These are phyloP conservation scores for Cygnus olor DNA, from an alignment of 2,797 vertebrate species.

Conservation along the genomic window DNA sequence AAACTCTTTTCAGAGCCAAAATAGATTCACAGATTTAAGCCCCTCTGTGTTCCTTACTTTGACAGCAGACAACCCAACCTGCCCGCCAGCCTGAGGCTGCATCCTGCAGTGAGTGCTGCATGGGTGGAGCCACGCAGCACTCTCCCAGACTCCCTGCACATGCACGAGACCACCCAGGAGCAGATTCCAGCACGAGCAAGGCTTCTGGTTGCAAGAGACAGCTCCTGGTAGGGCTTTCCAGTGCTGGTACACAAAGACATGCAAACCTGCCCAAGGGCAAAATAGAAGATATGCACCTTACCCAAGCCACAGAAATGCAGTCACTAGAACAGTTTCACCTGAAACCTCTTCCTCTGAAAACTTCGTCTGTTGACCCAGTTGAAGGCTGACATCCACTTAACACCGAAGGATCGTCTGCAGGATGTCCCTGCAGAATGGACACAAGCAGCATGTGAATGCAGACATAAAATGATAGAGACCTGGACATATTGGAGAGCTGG, in stretches of 20 bases:
- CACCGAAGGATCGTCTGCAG: not conserved
- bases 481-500: too few relatives aligned
- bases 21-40: not conserved
- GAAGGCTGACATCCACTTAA: not conserved
- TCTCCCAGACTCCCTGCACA: not conserved
- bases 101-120: not conserved
- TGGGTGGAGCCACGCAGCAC: not conserved
- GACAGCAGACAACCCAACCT: not conserved
- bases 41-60: not conserved
- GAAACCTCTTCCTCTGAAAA: not conserved
- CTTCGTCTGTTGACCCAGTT: not conserved
- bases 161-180: not conserved
- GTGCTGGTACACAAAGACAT: not conserved
- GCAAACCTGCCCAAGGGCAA: not conserved
- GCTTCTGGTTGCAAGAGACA: not conserved
- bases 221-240: not conserved
- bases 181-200: not conserved
- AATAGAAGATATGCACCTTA: not conserved
- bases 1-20: not conserved
- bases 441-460: rapidly evolving
- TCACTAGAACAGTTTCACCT: not conserved
- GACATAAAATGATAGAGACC: rapidly evolving
- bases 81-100: not conserved
- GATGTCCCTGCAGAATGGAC: not conserved
- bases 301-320: not conserved